These are phyloP conservation scores for Stichopus chloronotus DNA, from an alignment of 35 echinoderm and acorn worm species.

Conservation along the genomic window DNA sequence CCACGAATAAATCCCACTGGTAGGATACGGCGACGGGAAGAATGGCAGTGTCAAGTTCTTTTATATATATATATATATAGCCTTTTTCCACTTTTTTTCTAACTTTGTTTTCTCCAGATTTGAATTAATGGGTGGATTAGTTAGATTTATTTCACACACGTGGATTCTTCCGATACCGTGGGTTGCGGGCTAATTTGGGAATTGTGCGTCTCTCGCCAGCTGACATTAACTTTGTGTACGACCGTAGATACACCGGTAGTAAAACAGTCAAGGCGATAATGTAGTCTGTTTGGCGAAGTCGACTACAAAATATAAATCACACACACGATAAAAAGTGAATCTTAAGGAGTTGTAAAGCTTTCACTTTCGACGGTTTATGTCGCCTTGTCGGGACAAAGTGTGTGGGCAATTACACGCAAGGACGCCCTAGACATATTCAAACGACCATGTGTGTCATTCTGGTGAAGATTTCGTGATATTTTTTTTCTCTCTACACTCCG, in stretches of 20 bases:
- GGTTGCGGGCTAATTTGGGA: slow-evolving; percentile 56
- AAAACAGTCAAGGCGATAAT: slow-evolving; percentile 63
- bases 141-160: slow-evolving; percentile 59
- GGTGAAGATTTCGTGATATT: no score
- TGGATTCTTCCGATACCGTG: slow-evolving; percentile 6
- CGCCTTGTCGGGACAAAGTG: slow-evolving; percentile 14
- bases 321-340: slow-evolving; percentile 4
- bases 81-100: no score
- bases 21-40: slow-evolving; percentile 6
- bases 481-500: background rate
- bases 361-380: slow-evolving; percentile 46
- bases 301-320: slow-evolving; percentile 51
- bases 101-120: background rate
- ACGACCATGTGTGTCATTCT: no score
- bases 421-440: no score
- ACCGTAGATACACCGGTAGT: slow-evolving; percentile 19
- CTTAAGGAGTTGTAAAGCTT: slow-evolving; percentile 49
- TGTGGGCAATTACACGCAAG: slow-evolving; percentile 37
- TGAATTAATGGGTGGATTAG: slow-evolving; percentile 41
- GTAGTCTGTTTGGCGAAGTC: slow-evolving; percentile 55
- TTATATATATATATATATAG: background rate
- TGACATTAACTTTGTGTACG: slow-evolving; percentile 54
- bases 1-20: slow-evolving; percentile 14
- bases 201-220: slow-evolving; percentile 41
- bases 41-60: slow-evolving; percentile 21